A percentile compares a stretch with the other conserved stretches of the same genome.
These are phyloP conservation scores for Zosterops hypoxanthus DNA, from an alignment of 2,113 vertebrate genomes.

Conservation along the genomic window DNA sequence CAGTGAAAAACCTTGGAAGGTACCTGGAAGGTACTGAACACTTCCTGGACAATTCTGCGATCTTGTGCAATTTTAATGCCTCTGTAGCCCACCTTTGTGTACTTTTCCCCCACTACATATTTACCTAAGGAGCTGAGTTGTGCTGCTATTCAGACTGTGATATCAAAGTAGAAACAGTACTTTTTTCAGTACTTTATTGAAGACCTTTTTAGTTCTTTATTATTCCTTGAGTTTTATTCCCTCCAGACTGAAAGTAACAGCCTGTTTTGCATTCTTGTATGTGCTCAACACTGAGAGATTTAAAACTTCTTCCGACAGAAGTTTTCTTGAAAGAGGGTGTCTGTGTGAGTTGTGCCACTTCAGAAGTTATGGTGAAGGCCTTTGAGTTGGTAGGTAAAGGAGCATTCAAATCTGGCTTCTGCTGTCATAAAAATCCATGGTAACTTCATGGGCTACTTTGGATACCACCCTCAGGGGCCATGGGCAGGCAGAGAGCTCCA, in stretches of 20 bases:
- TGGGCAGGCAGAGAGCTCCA: not conserved
- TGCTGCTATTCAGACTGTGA: not conserved
- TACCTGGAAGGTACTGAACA: not conserved
- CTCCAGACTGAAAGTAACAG: not conserved
- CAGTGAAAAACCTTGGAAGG: not conserved
- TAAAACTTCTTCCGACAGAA: not conserved
- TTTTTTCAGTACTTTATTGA: not conserved
- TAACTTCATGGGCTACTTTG: not conserved
- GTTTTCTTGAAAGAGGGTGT: not conserved
- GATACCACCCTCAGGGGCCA: accelerated
- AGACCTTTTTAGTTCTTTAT: not conserved
- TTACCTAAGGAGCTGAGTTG: not conserved
- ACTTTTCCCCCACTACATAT: not conserved
- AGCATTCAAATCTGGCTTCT: not conserved
- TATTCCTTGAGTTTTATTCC: not conserved
- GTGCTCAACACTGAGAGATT: not conserved
- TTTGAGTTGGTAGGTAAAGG: not conserved
- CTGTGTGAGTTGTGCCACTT: not conserved
- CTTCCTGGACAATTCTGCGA: not conserved
- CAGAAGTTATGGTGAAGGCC: not conserved
- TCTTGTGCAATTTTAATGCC: not conserved
- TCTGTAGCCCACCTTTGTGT: not conserved
- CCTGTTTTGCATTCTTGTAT: not conserved
- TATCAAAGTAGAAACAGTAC: not conserved
- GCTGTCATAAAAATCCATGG: not conserved